Evolutionary conservation across 2,113 vertebrate species (phyloP).

Genomic region (Daboia siamensis): DNA sequence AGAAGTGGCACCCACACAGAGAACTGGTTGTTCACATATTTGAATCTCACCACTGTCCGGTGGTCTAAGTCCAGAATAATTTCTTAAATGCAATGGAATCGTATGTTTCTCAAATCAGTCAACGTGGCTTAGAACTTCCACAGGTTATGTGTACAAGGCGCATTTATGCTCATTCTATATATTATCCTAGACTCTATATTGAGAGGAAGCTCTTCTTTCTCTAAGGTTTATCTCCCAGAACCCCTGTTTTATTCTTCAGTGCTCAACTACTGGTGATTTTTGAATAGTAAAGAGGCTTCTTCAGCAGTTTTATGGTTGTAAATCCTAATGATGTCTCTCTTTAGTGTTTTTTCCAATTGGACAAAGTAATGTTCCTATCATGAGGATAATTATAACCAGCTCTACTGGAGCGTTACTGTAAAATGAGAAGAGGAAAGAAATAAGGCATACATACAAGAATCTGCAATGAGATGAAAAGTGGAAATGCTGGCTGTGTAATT

Average conservation of each 20-base stretch:
- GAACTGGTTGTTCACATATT: too few relatives aligned
- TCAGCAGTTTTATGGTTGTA: conserved; percentile 35
- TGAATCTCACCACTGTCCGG: too few relatives aligned
- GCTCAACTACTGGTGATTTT: conserved; percentile 31
- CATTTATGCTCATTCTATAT: not conserved
- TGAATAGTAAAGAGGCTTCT: conserved; percentile 37
- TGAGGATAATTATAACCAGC: conserved; percentile 35
- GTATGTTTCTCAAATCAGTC: not conserved
- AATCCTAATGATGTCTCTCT: conserved; percentile 32
- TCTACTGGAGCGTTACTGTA: conserved; percentile 34
- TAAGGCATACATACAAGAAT: not conserved
- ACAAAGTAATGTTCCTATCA: conserved; percentile 37
- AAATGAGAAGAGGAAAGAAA: conserved; percentile 18
- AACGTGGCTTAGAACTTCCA: not conserved
- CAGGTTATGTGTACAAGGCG: not conserved
- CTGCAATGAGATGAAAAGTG: conserved; percentile 17
- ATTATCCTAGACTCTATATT: not conserved
- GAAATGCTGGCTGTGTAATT: conserved; percentile 3
- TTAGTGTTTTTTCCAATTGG: conserved; percentile 36
- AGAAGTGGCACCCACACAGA: too few relatives aligned
- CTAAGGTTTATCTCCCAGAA: not conserved
- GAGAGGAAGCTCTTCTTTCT: conserved; percentile 17
- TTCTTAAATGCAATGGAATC: not conserved
- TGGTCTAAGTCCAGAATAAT: not conserved
- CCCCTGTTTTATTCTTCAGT: conserved; percentile 37